A percentile compares a stretch with the other conserved stretches of the same genome.
Conservation (phyloP, 2,113 vertebrate species). For the Dasyurus viverrinus region DNA sequence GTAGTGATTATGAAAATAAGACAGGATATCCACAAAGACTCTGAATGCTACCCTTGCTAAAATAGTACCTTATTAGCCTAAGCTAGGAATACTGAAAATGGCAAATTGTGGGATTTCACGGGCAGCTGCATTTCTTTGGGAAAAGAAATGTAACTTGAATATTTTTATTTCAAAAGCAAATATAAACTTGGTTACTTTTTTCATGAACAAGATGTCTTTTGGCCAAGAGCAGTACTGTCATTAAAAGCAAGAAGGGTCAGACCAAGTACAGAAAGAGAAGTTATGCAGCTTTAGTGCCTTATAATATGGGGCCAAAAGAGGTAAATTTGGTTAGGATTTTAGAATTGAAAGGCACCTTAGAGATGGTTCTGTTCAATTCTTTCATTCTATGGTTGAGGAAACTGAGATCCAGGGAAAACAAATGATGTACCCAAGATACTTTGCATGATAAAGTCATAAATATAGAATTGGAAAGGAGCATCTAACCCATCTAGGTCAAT, state of each 20-base stretch:
- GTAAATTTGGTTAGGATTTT: neutral
- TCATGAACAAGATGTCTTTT: conserved; percentile 29
- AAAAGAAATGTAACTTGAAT: conserved; percentile 38
- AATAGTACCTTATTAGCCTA: neutral
- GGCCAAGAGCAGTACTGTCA: neutral
- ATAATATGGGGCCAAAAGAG: neutral
- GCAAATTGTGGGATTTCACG: conserved; percentile 42
- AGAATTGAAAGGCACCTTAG: neutral
- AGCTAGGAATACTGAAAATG: conserved; percentile 30
- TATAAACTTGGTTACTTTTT: conserved; percentile 25
- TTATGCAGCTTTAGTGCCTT: neutral
- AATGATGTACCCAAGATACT: neutral
- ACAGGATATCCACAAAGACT: neutral
- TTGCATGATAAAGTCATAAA: neutral
- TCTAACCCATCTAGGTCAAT: neutral
- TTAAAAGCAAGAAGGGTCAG: neutral
- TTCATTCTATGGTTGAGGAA: neutral
- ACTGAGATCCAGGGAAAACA: neutral
- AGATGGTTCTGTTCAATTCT: neutral
- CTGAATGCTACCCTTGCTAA: neutral
- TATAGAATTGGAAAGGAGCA: neutral
- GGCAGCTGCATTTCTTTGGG: conserved; percentile 47
- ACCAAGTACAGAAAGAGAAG: neutral
- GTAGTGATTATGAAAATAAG: neutral
- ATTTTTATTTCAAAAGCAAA: conserved; percentile 57